phyloP scores from a whole-genome alignment of 1,140 invertebrate species.

The Hycleus cichorii region DNA sequence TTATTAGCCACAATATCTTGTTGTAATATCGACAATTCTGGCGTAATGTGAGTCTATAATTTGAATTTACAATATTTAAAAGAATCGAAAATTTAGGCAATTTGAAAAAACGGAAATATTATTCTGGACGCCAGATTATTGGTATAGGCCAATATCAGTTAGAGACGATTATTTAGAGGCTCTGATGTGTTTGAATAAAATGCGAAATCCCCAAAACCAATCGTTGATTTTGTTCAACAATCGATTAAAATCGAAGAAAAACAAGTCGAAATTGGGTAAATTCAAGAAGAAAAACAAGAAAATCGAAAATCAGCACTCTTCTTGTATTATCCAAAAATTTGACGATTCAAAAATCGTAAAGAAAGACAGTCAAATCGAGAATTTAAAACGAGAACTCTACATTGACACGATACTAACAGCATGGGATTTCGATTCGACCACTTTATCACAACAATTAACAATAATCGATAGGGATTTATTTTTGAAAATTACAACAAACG shows the following conservation, averaged over 20 bases:
- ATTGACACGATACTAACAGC: conserved; percentile 41
- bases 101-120: conserved; percentile 27
- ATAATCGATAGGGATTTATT: conserved; percentile 49
- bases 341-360: too few relatives aligned
- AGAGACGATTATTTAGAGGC: conserved; percentile 43
- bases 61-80: too few relatives aligned
- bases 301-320: neutral
- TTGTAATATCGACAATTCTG: conserved; percentile 20
- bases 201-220: conserved; percentile 1
- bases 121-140: conserved; percentile 52
- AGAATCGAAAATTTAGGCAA: too few relatives aligned
- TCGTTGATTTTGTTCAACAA: neutral
- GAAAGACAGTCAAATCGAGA: conserved; percentile 7
- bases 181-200: conserved; percentile 39
- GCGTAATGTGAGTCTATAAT: neutral
- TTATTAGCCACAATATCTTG: conserved; percentile 41
- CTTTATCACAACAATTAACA: conserved; percentile 46
- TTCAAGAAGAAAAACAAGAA: conserved; percentile 12
- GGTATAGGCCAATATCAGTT: conserved; percentile 46
- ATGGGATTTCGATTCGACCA: conserved; percentile 49
- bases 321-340: too few relatives aligned
- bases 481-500: conserved; percentile 40
- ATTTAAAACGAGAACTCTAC: conserved; percentile 35
- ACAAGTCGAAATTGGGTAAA: conserved; percentile 1
- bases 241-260: conserved; percentile 1